A percentile compares a stretch with the other conserved stretches of the same genome.
Evolutionary conservation across 2,888 invertebrate species (phyloP).

Genomic region (Vannuccia rotundouncinata): DNA sequence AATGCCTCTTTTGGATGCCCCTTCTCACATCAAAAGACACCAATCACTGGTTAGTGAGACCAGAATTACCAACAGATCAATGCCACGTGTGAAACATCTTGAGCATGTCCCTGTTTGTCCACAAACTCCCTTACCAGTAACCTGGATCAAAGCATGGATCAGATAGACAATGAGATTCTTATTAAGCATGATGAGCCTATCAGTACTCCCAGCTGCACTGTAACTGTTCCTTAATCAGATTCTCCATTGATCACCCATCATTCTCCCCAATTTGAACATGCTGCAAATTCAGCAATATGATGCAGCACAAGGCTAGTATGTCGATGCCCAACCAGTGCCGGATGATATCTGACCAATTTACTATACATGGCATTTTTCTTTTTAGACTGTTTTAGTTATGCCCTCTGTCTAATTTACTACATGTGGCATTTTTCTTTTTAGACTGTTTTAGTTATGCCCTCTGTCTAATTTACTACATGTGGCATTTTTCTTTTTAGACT

Average conservation of each 20-base stretch:
- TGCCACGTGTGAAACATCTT: neutral
- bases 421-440: no score
- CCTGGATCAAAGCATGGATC: neutral
- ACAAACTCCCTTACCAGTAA: neutral
- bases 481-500: no score
- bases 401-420: no score
- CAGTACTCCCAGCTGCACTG: neutral
- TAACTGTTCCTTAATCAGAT: neutral
- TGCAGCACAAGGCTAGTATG: no score
- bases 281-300: neutral
- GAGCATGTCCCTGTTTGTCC: neutral
- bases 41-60: neutral
- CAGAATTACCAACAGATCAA: neutral
- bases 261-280: neutral
- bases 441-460: no score
- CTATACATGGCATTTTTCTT: neutral
- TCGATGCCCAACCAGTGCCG: neutral
- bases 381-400: neutral
- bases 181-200: neutral
- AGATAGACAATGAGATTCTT: neutral
- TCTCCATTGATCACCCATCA: neutral
- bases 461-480: no score
- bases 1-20: neutral
- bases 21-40: neutral
- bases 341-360: neutral